A percentile compares a stretch with the other conserved stretches of the same genome.
phyloP scores from a whole-genome alignment of 2,888 invertebrate species.

The Tipula helvola region DNA sequence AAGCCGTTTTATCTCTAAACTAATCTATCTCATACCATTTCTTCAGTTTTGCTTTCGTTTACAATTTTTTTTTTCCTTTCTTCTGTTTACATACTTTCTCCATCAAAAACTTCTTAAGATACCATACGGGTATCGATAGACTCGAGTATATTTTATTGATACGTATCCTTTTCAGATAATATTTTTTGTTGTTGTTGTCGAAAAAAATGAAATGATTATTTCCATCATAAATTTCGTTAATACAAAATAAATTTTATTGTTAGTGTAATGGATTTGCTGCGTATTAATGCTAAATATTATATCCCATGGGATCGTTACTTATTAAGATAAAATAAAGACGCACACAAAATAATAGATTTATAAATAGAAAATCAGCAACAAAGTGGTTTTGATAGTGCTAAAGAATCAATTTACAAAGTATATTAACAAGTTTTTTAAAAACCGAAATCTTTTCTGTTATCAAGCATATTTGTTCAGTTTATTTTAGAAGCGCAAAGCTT shows the following conservation, averaged over 20 bases:
- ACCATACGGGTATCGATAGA: neutral
- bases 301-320: neutral
- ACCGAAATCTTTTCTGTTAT: too few species aligned
- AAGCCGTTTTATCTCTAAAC: neutral
- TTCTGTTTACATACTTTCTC: neutral
- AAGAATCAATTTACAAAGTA: too few species aligned
- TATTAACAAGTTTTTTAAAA: too few species aligned
- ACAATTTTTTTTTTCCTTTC: neutral
- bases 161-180: neutral
- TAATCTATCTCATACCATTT: neutral
- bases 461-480: too few species aligned
- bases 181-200: neutral
- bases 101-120: neutral
- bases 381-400: too few species aligned
- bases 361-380: neutral
- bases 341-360: neutral
- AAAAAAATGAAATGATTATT: neutral
- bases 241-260: neutral
- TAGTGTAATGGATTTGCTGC: neutral
- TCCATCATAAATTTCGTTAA: neutral
- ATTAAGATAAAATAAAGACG: neutral
- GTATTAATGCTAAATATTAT: neutral
- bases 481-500: too few species aligned
- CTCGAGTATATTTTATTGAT: neutral
- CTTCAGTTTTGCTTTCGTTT: neutral